Percentiles rank a stretch among this genome's conserved stretches.
Evolutionary conservation across 2,113 vertebrate species (phyloP).

Genomic region (Psilopogon haemacephalus): DNA sequence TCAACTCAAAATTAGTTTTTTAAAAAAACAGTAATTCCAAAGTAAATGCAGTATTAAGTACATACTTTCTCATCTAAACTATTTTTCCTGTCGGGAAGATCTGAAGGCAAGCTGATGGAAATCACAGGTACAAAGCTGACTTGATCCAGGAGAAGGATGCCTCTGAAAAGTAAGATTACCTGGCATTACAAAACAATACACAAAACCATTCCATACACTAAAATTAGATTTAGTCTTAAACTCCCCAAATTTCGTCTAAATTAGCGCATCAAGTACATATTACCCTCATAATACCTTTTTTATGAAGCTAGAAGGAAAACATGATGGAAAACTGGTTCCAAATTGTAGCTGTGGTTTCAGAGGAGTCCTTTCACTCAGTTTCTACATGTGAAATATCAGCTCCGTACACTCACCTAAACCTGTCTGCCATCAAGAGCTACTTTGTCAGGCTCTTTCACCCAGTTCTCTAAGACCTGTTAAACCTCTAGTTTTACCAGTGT

Average conservation of each 20-base stretch:
- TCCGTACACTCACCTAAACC: neutral
- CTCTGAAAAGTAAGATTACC: slow-evolving; percentile 67
- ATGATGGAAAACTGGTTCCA: neutral
- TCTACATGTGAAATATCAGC: neutral
- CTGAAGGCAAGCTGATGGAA: slow-evolving; percentile 61
- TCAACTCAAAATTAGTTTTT: slow-evolving; percentile 23
- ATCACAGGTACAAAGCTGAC: slow-evolving; percentile 53
- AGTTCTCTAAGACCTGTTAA: neutral
- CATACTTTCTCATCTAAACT: slow-evolving; percentile 61
- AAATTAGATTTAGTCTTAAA: neutral
- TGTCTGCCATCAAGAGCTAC: neutral
- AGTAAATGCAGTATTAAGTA: slow-evolving; percentile 52
- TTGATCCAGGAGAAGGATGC: slow-evolving; percentile 73
- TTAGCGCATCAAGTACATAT: neutral
- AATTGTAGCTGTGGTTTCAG: neutral
- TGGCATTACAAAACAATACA: slow-evolving; percentile 5
- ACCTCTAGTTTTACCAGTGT: neutral
- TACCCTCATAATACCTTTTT: neutral
- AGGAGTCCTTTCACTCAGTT: neutral
- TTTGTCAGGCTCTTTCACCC: neutral
- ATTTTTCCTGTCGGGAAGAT: slow-evolving; percentile 61
- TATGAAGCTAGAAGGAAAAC: neutral
- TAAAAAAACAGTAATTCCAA: neutral
- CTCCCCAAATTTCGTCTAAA: neutral
- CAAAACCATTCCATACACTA: neutral